Evolutionary conservation across 2,797 vertebrate genomes (phyloP).

Genomic region (Etheostoma nigrum): DNA sequence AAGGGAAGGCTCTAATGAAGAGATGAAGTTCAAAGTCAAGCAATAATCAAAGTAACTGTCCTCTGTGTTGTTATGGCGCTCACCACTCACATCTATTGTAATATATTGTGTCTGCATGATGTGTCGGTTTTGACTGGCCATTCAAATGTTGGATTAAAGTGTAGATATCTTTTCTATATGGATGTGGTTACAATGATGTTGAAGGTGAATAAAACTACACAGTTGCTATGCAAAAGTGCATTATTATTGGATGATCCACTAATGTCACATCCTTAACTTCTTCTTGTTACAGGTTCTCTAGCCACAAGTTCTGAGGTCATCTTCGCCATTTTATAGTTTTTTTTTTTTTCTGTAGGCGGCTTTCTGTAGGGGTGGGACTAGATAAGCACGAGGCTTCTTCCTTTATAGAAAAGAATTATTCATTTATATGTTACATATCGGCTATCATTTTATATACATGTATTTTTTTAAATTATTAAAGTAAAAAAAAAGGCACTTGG

Average conservation of each 20-base stretch:
- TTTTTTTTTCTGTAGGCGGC: not conserved
- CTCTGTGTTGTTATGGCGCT: slow-evolving; percentile 20
- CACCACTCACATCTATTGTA: slow-evolving; percentile 21
- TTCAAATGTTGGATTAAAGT: slow-evolving; percentile 29
- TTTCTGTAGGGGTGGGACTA: no score
- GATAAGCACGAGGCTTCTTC: no score
- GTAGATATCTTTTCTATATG: slow-evolving; percentile 62
- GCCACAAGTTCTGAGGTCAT: not conserved
- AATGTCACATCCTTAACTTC: not conserved
- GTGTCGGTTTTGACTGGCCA: slow-evolving; percentile 31
- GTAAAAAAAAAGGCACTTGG: no score
- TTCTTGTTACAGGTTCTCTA: not conserved
- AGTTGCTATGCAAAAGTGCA: slow-evolving; percentile 64
- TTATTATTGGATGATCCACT: not conserved
- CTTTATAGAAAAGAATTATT: no score
- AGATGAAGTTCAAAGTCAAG: slow-evolving; percentile 33
- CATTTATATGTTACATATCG: no score
- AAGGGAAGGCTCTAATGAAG: not conserved
- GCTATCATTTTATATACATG: no score
- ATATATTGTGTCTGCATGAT: slow-evolving; percentile 62
- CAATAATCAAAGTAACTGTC: slow-evolving; percentile 56
- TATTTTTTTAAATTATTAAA: no score
- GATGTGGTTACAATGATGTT: slow-evolving; percentile 20
- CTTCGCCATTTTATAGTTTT: not conserved
- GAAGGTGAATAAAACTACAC: slow-evolving; percentile 53